These are phyloP conservation scores for Lottia gigantea DNA, from an alignment of 2,888 invertebrate species.

Conservation along the genomic window DNA sequence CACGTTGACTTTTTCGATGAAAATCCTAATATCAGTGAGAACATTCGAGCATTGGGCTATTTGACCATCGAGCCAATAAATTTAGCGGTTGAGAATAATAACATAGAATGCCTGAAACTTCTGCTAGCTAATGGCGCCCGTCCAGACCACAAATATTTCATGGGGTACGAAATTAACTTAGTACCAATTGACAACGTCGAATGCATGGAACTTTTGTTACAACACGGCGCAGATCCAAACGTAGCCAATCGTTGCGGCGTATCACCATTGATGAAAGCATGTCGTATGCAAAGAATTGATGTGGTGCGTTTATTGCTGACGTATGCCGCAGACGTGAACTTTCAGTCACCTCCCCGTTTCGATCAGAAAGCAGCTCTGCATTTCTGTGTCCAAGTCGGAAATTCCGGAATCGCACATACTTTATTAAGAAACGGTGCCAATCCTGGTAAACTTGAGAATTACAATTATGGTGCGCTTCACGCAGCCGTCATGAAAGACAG, in stretches of 20 bases:
- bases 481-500: constrained; percentile 78
- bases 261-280: constrained; percentile 91
- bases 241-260: constrained; percentile 86
- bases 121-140: constrained; percentile 87
- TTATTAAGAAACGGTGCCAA: constrained; percentile 85
- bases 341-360: constrained; percentile 85
- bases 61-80: constrained; percentile 84
- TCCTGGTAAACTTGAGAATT: constrained; percentile 74
- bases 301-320: constrained; percentile 74
- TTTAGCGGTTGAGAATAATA: constrained; percentile 86
- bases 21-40: constrained; percentile 68
- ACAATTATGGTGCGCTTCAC: constrained; percentile 83
- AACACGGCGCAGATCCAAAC: constrained; percentile 89
- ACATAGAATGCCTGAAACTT: constrained; percentile 75
- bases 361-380: constrained; percentile 89
- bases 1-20: constrained; percentile 80
- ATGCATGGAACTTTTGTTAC: constrained; percentile 83
- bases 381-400: constrained; percentile 86
- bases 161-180: constrained; percentile 89
- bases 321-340: constrained; percentile 87
- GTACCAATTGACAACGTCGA: constrained; percentile 82
- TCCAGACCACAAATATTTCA: constrained; percentile 91
- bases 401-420: constrained; percentile 78
- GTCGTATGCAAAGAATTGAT: constrained; percentile 70
- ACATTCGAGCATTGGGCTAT: constrained; percentile 45